Percentiles rank a stretch among this genome's conserved stretches.
These are phyloP conservation scores for Drosophila flavopinicola DNA, from an alignment of 2,888 invertebrate genomes.

Conservation along the genomic window DNA sequence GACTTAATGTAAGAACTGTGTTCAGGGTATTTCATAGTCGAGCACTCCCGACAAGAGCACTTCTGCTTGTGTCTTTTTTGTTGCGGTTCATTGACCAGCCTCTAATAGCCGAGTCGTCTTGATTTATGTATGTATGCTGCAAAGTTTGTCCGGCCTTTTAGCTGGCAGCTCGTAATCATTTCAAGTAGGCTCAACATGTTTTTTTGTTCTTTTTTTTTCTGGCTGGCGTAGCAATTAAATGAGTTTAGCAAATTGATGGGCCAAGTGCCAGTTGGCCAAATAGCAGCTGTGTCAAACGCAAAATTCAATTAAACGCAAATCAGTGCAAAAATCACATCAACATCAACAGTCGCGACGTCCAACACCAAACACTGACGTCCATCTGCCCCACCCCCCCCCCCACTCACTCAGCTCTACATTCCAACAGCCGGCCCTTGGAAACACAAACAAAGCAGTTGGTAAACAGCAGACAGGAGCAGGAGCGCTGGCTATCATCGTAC, in stretches of 20 bases:
- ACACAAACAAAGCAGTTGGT: constrained; percentile 21
- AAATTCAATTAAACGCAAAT: constrained; percentile 78
- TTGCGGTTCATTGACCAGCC: constrained; percentile 72
- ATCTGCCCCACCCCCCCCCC: neutral
- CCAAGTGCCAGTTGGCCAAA: constrained; percentile 24
- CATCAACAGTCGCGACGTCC: no score
- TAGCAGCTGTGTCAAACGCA: constrained; percentile 57
- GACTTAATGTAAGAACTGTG: no score
- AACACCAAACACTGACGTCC: constrained; percentile 3
- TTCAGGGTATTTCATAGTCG: no score
- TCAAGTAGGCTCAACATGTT: constrained; percentile 62
- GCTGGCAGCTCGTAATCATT: constrained; percentile 42
- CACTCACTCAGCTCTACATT: no score
- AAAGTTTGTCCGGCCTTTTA: constrained; percentile 27
- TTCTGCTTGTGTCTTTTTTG: constrained; percentile 6
- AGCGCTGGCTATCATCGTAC: constrained; percentile 29
- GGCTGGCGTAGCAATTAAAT: constrained; percentile 50
- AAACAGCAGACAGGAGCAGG: constrained; percentile 41
- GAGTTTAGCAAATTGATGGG: constrained; percentile 38
- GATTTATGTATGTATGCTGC: constrained; percentile 60
- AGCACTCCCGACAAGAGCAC: no score
- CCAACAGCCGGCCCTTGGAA: no score
- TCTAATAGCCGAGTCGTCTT: constrained; percentile 42
- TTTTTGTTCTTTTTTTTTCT: no score
- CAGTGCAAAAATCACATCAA: constrained; percentile 68